Conservation (phyloP, 1,140 invertebrate species). For the Hycleus phaleratus region DNA sequence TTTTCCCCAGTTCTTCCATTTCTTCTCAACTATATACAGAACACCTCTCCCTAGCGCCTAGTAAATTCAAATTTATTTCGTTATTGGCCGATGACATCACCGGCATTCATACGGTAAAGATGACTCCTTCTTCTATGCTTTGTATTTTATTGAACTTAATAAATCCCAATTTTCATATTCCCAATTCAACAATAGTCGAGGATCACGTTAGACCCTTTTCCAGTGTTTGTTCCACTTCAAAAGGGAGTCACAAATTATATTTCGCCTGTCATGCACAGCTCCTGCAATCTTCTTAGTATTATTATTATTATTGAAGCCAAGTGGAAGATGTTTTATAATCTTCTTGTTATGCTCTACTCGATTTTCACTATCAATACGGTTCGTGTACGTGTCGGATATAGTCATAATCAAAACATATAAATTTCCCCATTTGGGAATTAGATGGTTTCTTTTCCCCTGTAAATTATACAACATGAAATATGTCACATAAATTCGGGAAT, state of each 20-base stretch:
- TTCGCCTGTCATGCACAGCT: constrained; percentile 23
- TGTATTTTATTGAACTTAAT: constrained; percentile 27
- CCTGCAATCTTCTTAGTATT: too few relatives aligned
- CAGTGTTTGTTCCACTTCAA: background rate
- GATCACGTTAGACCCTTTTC: constrained; percentile 5
- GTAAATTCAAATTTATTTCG: constrained; percentile 16
- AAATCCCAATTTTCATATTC: constrained; percentile 34
- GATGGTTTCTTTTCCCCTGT: too few relatives aligned
- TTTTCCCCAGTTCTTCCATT: background rate
- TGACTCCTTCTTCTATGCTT: background rate
- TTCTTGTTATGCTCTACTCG: too few relatives aligned
- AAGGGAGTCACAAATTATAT: constrained; percentile 30
- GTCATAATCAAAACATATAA: too few relatives aligned
- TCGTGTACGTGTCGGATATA: too few relatives aligned
- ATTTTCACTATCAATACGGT: too few relatives aligned
- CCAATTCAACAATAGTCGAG: constrained; percentile 21
- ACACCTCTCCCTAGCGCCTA: constrained; percentile 3
- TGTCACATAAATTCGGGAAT: too few relatives aligned
- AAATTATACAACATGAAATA: too few relatives aligned
- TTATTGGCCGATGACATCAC: constrained; percentile 18
- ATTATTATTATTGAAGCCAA: too few relatives aligned
- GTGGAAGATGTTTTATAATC: too few relatives aligned
- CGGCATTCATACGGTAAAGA: constrained; percentile 1
- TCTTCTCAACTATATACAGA: background rate
- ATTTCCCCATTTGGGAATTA: too few relatives aligned